Conservation (phyloP, 2,797 vertebrate species). For the Notolabrus celidotus region DNA sequence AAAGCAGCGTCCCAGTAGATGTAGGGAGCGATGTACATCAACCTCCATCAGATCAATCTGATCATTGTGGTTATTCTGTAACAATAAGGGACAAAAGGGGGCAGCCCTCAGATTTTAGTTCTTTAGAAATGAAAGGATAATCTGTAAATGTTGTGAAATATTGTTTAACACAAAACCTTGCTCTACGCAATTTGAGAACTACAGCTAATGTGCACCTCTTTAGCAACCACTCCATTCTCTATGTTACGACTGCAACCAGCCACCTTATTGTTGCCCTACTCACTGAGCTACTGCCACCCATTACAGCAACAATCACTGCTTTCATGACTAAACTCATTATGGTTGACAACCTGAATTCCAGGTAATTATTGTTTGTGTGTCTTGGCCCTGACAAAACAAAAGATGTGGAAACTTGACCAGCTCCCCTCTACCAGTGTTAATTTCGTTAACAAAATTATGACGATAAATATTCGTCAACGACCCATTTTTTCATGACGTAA, state of each 20-base stretch:
- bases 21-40: not conserved
- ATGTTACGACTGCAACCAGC: not conserved
- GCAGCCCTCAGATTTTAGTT: no score
- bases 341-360: conserved; percentile 20
- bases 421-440: no score
- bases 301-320: not conserved
- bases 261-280: not conserved
- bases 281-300: not conserved
- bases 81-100: no score
- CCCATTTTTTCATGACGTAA: no score
- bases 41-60: not conserved
- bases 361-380: conserved; percentile 32
- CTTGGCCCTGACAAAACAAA: conserved; percentile 25
- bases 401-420: conserved; percentile 19
- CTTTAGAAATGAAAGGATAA: no score
- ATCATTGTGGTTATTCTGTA: not conserved
- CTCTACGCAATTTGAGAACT: not conserved
- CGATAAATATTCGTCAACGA: no score
- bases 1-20: not conserved
- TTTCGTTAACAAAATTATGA: no score
- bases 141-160: no score
- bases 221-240: not conserved
- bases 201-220: rapidly evolving
- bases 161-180: no score
- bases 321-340: conserved; percentile 5